Percentiles rank a stretch among this genome's conserved stretches.
phyloP scores from a whole-genome alignment of 2,113 vertebrate species.

The Dasypus novemcinctus region DNA sequence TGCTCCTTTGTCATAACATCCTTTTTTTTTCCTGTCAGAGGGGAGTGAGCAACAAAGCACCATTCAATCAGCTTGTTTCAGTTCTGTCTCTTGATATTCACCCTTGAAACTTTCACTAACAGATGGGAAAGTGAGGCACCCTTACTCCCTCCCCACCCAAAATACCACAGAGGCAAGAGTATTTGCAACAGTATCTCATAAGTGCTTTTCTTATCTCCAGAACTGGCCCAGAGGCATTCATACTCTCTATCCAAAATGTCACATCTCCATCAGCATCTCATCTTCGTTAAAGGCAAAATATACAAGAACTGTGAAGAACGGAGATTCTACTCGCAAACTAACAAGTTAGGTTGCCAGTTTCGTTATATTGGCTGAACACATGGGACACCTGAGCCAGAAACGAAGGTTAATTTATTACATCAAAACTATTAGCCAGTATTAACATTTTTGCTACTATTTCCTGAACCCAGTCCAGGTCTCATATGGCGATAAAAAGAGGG shows the following conservation, averaged over 20 bases:
- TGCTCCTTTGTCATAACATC: background rate
- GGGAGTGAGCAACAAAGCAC: background rate
- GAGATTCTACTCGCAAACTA: background rate
- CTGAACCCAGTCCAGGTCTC: background rate
- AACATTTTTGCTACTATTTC: background rate
- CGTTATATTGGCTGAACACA: no score
- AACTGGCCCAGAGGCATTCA: background rate
- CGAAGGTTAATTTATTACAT: background rate
- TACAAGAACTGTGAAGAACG: background rate
- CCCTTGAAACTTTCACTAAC: background rate
- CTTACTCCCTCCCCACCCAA: background rate
- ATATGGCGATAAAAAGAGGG: background rate
- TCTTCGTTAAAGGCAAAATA: background rate
- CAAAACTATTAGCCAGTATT: background rate
- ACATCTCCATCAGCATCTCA: no score
- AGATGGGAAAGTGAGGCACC: background rate
- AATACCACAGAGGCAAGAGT: background rate
- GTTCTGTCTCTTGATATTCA: background rate
- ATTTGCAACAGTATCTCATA: background rate
- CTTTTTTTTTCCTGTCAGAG: background rate
- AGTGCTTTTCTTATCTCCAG: background rate
- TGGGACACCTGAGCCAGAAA: background rate
- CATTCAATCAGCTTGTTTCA: no score
- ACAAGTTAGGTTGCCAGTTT: background rate
- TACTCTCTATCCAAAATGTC: background rate